Conservation (phyloP, 2,888 invertebrate genomes). For the Drosophila austrosaltans region DNA sequence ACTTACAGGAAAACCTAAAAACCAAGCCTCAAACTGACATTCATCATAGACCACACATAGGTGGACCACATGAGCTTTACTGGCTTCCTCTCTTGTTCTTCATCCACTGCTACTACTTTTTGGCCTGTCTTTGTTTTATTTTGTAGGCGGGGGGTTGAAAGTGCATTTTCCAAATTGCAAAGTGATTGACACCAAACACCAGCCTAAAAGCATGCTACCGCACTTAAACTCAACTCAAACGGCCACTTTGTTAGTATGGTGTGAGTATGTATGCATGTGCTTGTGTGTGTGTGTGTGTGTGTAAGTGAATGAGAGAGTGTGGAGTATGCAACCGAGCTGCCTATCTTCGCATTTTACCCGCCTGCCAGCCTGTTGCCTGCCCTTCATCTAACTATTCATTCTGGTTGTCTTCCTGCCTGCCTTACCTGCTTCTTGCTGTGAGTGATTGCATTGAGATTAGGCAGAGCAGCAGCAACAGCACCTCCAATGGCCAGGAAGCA, state of each 20-base stretch:
- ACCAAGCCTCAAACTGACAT: slow-evolving; percentile 40
- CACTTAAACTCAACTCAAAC: slow-evolving; percentile 69
- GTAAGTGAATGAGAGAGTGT: no score
- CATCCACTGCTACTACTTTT: slow-evolving; percentile 13
- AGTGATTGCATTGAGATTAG: slow-evolving; percentile 78
- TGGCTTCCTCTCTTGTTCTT: slow-evolving; percentile 10
- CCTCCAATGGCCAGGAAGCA: slow-evolving; percentile 25
- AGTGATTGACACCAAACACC: slow-evolving; percentile 73
- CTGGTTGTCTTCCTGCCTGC: slow-evolving; percentile 16
- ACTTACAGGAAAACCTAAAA: slow-evolving; percentile 49
- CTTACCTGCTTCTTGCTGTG: slow-evolving; percentile 58
- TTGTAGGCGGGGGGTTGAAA: slow-evolving; percentile 44
- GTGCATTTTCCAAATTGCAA: slow-evolving; percentile 77
- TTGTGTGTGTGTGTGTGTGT: slow-evolving; percentile 27
- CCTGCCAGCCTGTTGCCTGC: slow-evolving; percentile 26
- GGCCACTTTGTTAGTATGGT: slow-evolving; percentile 62
- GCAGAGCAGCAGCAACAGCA: slow-evolving; percentile 54
- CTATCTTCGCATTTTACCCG: slow-evolving; percentile 28
- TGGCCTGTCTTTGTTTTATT: slow-evolving; percentile 27
- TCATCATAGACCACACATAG: slow-evolving; percentile 52
- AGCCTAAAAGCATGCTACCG: slow-evolving; percentile 63
- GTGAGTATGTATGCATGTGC: slow-evolving; percentile 12
- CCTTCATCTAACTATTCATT: slow-evolving; percentile 15
- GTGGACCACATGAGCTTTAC: slow-evolving; percentile 35
- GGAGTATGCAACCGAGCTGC: slow-evolving; percentile 29